Percentiles rank a stretch among this genome's conserved stretches.
These are phyloP conservation scores for Oasisia sp. DNA, from an alignment of 2,888 invertebrate genomes.

Conservation along the genomic window DNA sequence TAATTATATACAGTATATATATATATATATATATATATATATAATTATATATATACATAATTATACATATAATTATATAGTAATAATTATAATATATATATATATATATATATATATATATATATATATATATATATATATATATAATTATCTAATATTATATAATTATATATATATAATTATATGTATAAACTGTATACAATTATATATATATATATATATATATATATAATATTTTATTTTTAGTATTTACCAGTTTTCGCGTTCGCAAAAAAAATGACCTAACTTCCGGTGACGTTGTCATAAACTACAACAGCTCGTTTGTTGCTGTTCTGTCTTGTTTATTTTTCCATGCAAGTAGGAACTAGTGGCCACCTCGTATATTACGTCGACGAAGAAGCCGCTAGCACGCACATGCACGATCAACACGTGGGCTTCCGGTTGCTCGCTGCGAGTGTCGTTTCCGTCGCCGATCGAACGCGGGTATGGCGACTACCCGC, in stretches of 20 bases:
- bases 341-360: neutral
- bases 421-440: neutral
- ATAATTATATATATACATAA: too few species aligned
- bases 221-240: neutral
- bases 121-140: neutral
- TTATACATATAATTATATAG: too few species aligned
- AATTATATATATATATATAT: neutral
- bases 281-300: neutral
- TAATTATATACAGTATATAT: too few species aligned
- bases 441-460: neutral
- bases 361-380: neutral
- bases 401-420: neutral
- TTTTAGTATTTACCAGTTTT: neutral
- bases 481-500: constrained; percentile 4
- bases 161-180: too few species aligned
- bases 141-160: too few species aligned
- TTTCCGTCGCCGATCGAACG: neutral
- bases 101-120: neutral
- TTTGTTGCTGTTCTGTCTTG: neutral
- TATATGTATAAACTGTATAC: neutral
- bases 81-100: too few species aligned
- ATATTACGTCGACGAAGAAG: neutral
- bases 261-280: neutral
- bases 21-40: too few species aligned
- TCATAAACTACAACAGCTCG: neutral